Percentiles rank a stretch among this genome's conserved stretches.
These are phyloP conservation scores for Helicoverpa zea DNA, from an alignment of 1,140 invertebrate genomes.

Conservation along the genomic window DNA sequence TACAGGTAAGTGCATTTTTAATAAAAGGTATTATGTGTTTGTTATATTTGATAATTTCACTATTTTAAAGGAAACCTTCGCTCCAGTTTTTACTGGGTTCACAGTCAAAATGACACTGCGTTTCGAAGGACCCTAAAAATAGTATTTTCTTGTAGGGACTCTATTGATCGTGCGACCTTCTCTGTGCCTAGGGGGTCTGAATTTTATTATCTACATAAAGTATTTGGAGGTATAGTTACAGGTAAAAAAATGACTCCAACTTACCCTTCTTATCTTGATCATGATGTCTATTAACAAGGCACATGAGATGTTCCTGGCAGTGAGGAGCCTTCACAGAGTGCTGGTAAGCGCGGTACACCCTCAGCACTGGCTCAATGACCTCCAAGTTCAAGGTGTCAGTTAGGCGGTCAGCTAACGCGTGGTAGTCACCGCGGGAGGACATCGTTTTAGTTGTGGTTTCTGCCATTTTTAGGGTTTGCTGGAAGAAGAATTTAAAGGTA, in stretches of 20 bases:
- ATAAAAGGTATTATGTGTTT: too few relatives aligned
- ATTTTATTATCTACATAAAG: too few relatives aligned
- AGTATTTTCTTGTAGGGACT: too few relatives aligned
- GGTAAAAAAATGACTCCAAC: too few relatives aligned
- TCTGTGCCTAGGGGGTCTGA: too few relatives aligned
- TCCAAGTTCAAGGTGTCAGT: constrained; percentile 93
- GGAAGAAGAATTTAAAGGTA: not conserved
- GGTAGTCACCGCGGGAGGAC: constrained; percentile 83
- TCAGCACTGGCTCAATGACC: constrained; percentile 92
- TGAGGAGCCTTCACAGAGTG: constrained; percentile 90
- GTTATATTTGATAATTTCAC: not conserved
- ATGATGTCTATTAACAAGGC: constrained; percentile 90
- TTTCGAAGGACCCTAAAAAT: too few relatives aligned
- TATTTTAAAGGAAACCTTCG: not conserved
- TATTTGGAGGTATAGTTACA: too few relatives aligned
- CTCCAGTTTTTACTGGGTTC: too few relatives aligned
- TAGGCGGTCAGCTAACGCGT: constrained; percentile 91
- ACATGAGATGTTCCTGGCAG: constrained; percentile 92
- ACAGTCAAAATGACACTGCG: too few relatives aligned
- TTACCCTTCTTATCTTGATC: constrained; percentile 83
- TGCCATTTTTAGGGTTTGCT: constrained; percentile 90
- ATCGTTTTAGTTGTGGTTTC: constrained; percentile 89
- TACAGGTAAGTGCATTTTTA: not conserved
- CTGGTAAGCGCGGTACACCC: constrained; percentile 92
- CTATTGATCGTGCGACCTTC: too few relatives aligned